phyloP scores from a whole-genome alignment of 2,113 vertebrate genomes.

The Suricata suricatta region DNA sequence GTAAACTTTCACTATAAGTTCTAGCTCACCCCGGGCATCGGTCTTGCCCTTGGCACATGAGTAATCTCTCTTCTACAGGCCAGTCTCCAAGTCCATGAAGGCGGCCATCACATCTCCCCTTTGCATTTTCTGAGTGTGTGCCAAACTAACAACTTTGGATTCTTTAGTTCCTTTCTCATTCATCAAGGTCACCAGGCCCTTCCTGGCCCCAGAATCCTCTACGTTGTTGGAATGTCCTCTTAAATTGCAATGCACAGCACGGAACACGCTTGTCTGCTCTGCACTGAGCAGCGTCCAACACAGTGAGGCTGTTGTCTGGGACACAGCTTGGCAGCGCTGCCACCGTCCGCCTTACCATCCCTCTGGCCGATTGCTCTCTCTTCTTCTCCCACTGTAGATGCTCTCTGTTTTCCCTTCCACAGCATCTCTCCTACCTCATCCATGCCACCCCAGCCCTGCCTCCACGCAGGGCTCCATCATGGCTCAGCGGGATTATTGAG shows the following conservation, averaged over 20 bases:
- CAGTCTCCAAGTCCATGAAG: background rate
- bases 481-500: background rate
- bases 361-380: background rate
- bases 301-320: background rate
- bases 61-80: background rate
- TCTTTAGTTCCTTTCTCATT: background rate
- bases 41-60: background rate
- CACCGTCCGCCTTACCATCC: fast-evolving
- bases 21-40: background rate
- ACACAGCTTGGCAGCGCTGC: background rate
- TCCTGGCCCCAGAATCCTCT: background rate
- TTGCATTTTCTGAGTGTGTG: background rate
- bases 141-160: background rate
- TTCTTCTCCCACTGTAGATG: background rate
- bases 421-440: background rate
- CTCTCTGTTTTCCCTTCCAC: background rate
- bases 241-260: background rate
- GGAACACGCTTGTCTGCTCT: background rate
- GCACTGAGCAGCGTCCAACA: background rate
- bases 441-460: background rate
- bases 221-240: background rate
- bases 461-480: background rate
- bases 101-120: background rate
- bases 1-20: background rate
- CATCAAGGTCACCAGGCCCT: background rate